phyloP scores from a whole-genome alignment of 2,113 vertebrate genomes.

The Morphnarchus princeps region DNA sequence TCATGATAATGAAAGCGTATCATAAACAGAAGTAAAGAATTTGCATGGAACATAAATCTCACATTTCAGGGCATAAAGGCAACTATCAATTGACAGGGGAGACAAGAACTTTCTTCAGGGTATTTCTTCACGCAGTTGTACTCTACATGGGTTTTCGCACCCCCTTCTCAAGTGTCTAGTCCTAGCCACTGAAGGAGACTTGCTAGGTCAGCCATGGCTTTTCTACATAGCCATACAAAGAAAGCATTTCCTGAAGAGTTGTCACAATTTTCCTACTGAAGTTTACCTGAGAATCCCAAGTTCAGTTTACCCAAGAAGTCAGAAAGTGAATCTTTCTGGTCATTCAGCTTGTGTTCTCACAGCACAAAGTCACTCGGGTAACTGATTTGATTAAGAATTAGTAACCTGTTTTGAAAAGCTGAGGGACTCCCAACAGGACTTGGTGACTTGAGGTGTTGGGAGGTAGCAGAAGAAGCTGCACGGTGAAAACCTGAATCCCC shows the following conservation, averaged over 20 bases:
- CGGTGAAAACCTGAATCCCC: background rate
- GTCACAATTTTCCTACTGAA: background rate
- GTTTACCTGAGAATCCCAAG: background rate
- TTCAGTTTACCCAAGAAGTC: background rate
- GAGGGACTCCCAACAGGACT: background rate
- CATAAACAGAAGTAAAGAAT: background rate
- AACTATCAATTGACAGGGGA: background rate
- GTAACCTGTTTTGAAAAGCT: conserved; percentile 39
- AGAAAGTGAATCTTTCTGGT: background rate
- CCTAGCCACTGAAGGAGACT: background rate
- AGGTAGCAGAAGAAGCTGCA: background rate
- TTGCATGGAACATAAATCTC: background rate
- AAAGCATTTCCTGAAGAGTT: background rate
- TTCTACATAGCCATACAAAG: background rate
- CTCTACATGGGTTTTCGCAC: background rate
- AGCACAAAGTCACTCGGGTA: background rate
- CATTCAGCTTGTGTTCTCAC: background rate
- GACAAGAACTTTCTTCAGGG: background rate
- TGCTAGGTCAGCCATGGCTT: background rate
- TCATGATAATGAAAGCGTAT: background rate
- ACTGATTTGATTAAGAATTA: background rate
- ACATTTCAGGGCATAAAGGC: background rate
- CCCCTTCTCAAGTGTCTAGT: background rate
- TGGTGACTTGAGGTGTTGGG: background rate
- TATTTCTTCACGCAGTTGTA: background rate